Percentiles rank a stretch among this genome's conserved stretches.
Conservation (phyloP, 2,797 vertebrate species). For the Prunella strophiata region DNA sequence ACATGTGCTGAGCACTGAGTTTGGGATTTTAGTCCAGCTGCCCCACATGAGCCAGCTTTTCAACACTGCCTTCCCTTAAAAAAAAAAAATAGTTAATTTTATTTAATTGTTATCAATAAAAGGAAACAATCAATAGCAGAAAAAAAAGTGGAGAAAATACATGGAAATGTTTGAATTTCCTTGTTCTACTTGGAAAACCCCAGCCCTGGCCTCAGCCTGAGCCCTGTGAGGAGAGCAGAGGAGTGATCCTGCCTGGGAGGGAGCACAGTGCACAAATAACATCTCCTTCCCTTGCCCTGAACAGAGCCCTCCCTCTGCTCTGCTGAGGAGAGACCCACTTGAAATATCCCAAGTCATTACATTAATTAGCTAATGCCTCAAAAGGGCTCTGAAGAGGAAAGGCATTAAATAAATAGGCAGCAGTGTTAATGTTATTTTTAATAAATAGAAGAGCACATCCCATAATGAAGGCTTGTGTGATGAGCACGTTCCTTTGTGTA, state of each 20-base stretch:
- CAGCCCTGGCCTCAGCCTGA: not conserved
- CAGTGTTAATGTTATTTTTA: not conserved
- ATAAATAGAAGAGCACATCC: not conserved
- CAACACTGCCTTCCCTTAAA: not conserved
- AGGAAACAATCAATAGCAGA: not conserved
- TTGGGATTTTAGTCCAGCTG: not conserved
- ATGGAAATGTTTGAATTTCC: not conserved
- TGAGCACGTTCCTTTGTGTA: not conserved
- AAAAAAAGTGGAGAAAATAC: not conserved
- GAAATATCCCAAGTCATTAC: not conserved
- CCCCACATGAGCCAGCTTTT: rapidly evolving
- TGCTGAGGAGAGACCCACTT: not conserved
- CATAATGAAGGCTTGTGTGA: not conserved
- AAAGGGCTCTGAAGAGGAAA: slow-evolving; percentile 21
- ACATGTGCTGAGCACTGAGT: not conserved
- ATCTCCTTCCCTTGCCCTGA: not conserved
- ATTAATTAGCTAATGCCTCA: slow-evolving; percentile 15
- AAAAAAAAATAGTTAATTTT: not conserved
- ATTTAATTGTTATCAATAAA: not conserved
- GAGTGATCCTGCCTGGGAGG: not conserved
- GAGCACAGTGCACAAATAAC: rapidly evolving
- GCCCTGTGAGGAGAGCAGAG: rapidly evolving
- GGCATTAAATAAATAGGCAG: not conserved
- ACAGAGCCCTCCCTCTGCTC: not conserved
- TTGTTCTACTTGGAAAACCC: not conserved